These are phyloP conservation scores for Sebastes oblongus DNA, from an alignment of 2,797 vertebrate genomes.

Conservation along the genomic window DNA sequence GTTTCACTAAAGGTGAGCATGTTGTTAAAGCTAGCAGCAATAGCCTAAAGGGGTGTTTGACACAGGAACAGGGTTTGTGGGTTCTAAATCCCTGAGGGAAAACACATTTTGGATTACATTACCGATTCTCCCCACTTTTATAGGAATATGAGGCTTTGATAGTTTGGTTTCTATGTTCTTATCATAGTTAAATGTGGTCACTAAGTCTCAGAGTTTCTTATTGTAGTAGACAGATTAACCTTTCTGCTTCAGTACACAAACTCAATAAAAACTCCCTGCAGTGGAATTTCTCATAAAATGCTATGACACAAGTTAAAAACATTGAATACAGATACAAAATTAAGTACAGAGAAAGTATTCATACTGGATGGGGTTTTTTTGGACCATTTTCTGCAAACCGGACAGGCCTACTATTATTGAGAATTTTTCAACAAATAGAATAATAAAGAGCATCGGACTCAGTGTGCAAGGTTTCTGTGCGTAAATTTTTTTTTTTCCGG, in stretches of 20 bases:
- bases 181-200: background rate
- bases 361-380: background rate
- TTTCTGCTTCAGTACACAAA: background rate
- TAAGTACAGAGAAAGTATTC: background rate
- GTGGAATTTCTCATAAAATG: background rate
- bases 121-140: background rate
- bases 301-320: background rate
- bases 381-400: background rate
- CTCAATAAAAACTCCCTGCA: background rate
- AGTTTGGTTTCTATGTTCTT: background rate
- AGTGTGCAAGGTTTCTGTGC: no score
- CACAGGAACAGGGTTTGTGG: background rate
- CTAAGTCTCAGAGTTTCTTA: background rate
- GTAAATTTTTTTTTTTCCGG: no score
- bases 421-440: no score
- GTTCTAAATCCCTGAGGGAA: background rate
- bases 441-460: no score
- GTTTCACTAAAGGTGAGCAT: background rate
- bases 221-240: no score
- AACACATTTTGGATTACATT: background rate
- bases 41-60: background rate
- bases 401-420: no score
- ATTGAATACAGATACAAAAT: background rate
- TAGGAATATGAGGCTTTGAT: background rate
- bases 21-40: background rate